Evolutionary conservation across 1,140 invertebrate species (phyloP).

Genomic region (Tenebrio molitor): DNA sequence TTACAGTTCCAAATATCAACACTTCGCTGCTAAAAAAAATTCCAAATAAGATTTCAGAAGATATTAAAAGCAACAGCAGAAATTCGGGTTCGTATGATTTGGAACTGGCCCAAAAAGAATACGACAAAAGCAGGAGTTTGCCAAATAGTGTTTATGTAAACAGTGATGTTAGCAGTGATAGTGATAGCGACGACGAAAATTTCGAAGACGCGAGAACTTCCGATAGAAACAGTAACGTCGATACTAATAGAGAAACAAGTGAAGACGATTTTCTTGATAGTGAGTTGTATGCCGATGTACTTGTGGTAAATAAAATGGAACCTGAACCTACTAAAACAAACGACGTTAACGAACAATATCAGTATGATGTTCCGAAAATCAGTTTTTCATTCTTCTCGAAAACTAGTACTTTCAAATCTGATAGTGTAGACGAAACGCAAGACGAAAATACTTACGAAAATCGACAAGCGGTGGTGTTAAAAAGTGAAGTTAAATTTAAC

Average conservation of each 20-base stretch:
- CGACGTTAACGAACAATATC: conserved; percentile 42
- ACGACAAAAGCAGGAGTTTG: conserved; percentile 55
- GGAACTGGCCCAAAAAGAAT: conserved; percentile 61
- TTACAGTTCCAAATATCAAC: conserved; percentile 62
- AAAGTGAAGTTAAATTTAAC: conserved; percentile 55
- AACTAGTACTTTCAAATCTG: conserved; percentile 39
- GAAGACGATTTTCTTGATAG: conserved; percentile 47
- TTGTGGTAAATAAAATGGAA: conserved; percentile 26
- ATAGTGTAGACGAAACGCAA: conserved; percentile 39
- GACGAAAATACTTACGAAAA: conserved; percentile 52
- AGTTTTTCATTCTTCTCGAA: conserved; percentile 64
- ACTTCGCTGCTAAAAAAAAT: conserved; percentile 56
- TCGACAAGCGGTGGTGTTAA: conserved; percentile 1
- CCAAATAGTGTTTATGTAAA: conserved; percentile 57
- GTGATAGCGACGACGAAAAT: conserved; percentile 52
- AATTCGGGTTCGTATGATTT: conserved; percentile 62
- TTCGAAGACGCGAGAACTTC: conserved; percentile 56
- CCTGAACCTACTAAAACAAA: not conserved
- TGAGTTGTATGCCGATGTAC: conserved; percentile 58
- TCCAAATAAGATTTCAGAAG: conserved; percentile 34
- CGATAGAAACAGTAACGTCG: conserved; percentile 47
- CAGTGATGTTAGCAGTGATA: conserved; percentile 43
- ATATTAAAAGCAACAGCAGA: not conserved
- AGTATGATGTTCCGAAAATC: conserved; percentile 64
- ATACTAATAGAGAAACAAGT: conserved; percentile 36